Conservation (phyloP, 2,797 vertebrate genomes). For the Argyrosomus regius region DNA sequence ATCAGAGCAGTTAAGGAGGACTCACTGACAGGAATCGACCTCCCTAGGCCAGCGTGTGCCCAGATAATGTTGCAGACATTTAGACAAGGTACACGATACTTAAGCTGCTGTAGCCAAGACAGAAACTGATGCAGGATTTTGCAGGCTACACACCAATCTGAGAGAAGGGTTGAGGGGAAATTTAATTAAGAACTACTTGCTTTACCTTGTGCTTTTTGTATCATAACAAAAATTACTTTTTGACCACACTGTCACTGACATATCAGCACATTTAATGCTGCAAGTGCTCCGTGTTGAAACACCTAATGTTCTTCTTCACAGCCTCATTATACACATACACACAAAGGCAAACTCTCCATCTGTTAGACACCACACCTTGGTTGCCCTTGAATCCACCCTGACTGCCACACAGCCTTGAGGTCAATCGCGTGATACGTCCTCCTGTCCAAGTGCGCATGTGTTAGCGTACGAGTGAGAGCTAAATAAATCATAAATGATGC, state of each 20-base stretch:
- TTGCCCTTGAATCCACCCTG: conserved; percentile 40
- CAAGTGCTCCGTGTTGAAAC: neutral
- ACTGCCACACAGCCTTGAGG: conserved; percentile 22
- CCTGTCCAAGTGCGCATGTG: neutral
- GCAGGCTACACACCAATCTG: neutral
- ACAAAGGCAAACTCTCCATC: conserved; percentile 12
- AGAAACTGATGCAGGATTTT: conserved; percentile 10
- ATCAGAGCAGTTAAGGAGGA: conserved; percentile 74
- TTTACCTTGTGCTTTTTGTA: neutral
- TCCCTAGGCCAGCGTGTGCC: conserved; percentile 36
- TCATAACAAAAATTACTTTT: no score
- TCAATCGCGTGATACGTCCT: conserved; percentile 22
- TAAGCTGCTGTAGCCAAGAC: neutral
- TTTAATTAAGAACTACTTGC: neutral
- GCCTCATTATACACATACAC: conserved; percentile 16
- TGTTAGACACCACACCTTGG: conserved; percentile 1
- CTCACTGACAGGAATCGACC: conserved; percentile 74
- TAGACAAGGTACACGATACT: conserved; percentile 43
- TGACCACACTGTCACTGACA: no score
- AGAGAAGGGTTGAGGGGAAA: neutral
- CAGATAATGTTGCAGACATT: conserved; percentile 62
- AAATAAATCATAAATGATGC: conserved; percentile 51
- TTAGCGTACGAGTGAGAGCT: neutral
- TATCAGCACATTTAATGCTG: neutral
- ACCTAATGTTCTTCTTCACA: neutral